phyloP scores from a whole-genome alignment of 2,113 vertebrate genomes.

The Megaceryle maxima region DNA sequence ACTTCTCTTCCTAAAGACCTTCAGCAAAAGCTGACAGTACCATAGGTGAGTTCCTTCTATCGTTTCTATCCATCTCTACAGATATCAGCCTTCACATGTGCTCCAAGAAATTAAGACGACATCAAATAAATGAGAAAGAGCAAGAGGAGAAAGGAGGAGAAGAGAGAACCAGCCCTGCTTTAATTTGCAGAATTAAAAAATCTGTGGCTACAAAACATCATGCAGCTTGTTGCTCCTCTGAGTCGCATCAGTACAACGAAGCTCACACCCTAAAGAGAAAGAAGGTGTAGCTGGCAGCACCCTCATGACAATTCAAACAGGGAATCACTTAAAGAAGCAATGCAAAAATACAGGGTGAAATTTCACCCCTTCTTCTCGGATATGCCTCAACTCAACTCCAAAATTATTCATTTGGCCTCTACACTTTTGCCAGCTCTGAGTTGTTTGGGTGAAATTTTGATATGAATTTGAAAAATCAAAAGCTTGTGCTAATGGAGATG shows the following conservation, averaged over 20 bases:
- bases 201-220: neutral
- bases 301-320: neutral
- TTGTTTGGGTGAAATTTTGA: neutral
- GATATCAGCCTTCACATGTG: neutral
- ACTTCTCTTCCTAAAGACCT: neutral
- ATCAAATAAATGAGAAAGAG: neutral
- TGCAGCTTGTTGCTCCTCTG: neutral
- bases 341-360: neutral
- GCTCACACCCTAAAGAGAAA: neutral
- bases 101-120: neutral
- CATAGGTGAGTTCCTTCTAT: neutral
- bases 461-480: neutral
- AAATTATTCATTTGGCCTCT: neutral
- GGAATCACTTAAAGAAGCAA: neutral
- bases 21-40: neutral
- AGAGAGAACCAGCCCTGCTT: neutral
- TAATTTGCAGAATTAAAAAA: slow-evolving; percentile 20
- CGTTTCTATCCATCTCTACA: neutral
- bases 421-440: neutral
- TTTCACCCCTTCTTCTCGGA: neutral
- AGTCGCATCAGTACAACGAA: neutral
- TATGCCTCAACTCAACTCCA: neutral
- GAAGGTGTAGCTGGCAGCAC: neutral
- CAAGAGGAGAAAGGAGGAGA: neutral
- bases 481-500: neutral